phyloP scores from a whole-genome alignment of 1,140 invertebrate genomes.

The Zophobas atratus region DNA sequence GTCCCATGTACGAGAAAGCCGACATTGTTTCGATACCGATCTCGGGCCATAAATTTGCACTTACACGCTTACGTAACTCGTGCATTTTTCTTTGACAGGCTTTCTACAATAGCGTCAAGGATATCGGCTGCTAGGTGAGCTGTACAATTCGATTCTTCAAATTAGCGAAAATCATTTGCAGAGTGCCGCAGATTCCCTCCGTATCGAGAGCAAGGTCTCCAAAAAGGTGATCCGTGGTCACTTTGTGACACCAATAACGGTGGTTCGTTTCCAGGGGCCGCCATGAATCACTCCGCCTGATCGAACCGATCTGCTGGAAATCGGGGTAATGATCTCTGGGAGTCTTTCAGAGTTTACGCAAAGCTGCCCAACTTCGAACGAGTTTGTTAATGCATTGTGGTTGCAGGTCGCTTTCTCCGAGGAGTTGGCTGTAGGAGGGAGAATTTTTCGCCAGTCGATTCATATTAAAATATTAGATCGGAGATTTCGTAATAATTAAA shows the following conservation, averaged over 20 bases:
- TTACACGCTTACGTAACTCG: conserved; percentile 2
- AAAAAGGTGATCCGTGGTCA: conserved; percentile 38
- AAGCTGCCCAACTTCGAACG: too few species aligned
- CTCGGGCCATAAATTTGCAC: conserved; percentile 3
- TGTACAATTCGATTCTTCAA: conserved; percentile 22
- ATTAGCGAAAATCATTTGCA: conserved; percentile 33
- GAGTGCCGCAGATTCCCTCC: conserved; percentile 44
- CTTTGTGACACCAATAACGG: conserved; percentile 5
- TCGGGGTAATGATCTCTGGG: conserved; percentile 31
- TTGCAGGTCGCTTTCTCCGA: conserved; percentile 34
- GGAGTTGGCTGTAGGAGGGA: conserved; percentile 17
- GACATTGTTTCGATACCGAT: background rate
- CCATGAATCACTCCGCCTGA: conserved; percentile 47
- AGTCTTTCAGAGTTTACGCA: background rate
- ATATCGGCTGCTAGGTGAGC: conserved; percentile 51
- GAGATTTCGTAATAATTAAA: too few species aligned
- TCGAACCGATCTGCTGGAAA: conserved; percentile 51
- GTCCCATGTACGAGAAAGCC: conserved; percentile 15
- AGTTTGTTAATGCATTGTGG: background rate
- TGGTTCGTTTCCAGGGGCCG: conserved; percentile 32
- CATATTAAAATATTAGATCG: too few species aligned
- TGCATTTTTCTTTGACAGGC: conserved; percentile 45
- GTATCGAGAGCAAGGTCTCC: conserved; percentile 45
- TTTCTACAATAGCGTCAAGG: conserved; percentile 50
- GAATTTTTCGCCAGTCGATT: too few species aligned